Evolutionary conservation across 1,140 invertebrate species (phyloP).

Genomic region (Cecropterus lyciades): DNA sequence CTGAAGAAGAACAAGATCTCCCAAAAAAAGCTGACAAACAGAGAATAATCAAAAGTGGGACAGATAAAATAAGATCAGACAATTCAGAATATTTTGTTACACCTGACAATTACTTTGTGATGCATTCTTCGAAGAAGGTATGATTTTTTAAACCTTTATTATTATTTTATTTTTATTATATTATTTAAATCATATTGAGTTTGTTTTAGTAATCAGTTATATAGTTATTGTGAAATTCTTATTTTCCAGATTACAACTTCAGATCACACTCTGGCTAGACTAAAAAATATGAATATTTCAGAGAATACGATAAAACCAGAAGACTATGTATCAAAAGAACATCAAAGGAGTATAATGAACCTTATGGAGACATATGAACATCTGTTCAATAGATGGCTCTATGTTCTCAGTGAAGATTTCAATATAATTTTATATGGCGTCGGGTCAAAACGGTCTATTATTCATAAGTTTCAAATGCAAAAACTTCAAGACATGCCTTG

Average conservation of each 20-base stretch:
- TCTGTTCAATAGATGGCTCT: conserved; percentile 86
- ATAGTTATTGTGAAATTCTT: background rate
- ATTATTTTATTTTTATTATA: too few relatives aligned
- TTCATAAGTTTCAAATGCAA: conserved; percentile 90
- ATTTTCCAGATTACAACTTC: conserved; percentile 87
- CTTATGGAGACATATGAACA: conserved; percentile 83
- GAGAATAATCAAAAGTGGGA: conserved; percentile 42
- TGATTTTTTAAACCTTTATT: too few relatives aligned
- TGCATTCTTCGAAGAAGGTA: conserved; percentile 85
- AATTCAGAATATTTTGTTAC: conserved; percentile 85
- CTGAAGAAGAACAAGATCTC: conserved; percentile 50
- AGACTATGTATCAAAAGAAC: conserved; percentile 84
- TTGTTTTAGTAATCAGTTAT: background rate
- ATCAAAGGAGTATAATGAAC: conserved; percentile 83
- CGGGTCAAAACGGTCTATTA: conserved; percentile 93
- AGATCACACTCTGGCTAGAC: conserved; percentile 91
- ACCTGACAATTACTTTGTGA: conserved; percentile 87
- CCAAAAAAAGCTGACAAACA: conserved; percentile 37
- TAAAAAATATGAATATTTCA: conserved; percentile 89
- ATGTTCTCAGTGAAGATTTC: conserved; percentile 91
- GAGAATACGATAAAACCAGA: conserved; percentile 85
- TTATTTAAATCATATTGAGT: too few relatives aligned
- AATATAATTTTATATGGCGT: conserved; percentile 94
- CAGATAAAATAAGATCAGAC: conserved; percentile 49
- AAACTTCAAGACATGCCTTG: conserved; percentile 88